phyloP scores from a whole-genome alignment of 1,140 invertebrate genomes.

The Aleiodes sp. region DNA sequence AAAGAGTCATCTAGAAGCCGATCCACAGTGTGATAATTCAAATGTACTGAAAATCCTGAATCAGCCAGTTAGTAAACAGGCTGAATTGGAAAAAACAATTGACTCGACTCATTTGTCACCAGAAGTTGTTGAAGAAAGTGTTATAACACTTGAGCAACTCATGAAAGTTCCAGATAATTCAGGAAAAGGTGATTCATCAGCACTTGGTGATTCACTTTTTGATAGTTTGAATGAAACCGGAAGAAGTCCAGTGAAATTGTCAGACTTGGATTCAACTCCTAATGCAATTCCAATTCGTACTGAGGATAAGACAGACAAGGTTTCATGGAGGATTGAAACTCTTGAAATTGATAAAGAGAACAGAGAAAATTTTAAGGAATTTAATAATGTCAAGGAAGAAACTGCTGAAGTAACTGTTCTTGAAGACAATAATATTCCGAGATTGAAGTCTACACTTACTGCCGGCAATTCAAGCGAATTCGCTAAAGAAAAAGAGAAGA shows the following conservation, averaged over 20 bases:
- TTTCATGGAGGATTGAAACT: too few relatives aligned
- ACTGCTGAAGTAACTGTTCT: too few relatives aligned
- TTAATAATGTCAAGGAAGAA: background rate
- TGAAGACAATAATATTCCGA: too few relatives aligned
- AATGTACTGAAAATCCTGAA: conserved; percentile 24
- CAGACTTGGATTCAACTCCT: background rate
- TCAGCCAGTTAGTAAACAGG: background rate
- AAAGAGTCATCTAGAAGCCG: conserved; percentile 24
- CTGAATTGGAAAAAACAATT: background rate
- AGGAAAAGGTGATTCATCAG: background rate
- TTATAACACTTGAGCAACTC: conserved; percentile 24
- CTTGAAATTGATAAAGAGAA: too few relatives aligned
- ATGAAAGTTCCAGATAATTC: conserved; percentile 23
- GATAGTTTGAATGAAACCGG: background rate
- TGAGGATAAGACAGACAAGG: too few relatives aligned
- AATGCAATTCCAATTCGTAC: too few relatives aligned
- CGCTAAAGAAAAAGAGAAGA: conserved; percentile 49
- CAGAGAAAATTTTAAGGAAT: background rate
- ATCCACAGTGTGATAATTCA: background rate
- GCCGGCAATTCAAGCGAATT: background rate
- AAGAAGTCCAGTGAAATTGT: too few relatives aligned
- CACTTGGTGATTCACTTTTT: background rate
- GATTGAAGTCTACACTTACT: background rate
- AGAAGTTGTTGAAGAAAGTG: conserved; percentile 21
- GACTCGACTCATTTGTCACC: conserved; percentile 1